phyloP scores from a whole-genome alignment of 1,140 invertebrate species.

The Agraylea sexmaculata region DNA sequence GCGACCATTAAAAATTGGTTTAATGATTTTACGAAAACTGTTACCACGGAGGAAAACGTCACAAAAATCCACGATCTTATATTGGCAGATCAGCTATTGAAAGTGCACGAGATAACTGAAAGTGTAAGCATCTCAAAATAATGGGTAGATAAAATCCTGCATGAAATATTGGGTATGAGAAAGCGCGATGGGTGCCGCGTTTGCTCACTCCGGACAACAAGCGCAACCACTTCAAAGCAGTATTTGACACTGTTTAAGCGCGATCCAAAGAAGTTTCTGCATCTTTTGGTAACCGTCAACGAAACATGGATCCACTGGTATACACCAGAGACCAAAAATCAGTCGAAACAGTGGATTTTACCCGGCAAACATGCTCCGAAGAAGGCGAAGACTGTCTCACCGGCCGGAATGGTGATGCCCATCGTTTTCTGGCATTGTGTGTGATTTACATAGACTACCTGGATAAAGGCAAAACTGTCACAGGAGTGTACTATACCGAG shows the following conservation, averaged over 20 bases:
- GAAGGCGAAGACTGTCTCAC: constrained; percentile 25
- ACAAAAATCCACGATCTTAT: no score
- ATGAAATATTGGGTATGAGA: no score
- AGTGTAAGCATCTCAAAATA: no score
- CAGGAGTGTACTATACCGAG: constrained; percentile 16
- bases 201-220: constrained; percentile 26
- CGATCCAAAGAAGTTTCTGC: constrained; percentile 25
- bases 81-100: no score
- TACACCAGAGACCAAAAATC: constrained; percentile 27
- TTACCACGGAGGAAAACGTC: constrained; percentile 20
- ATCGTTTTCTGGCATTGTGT: constrained; percentile 27
- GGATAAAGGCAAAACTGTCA: constrained; percentile 21
- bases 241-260: constrained; percentile 26
- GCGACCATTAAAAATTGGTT: constrained; percentile 23
- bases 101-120: no score
- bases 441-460: constrained; percentile 22
- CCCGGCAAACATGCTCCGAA: constrained; percentile 23
- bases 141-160: no score
- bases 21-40: constrained; percentile 24
- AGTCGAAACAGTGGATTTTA: constrained; percentile 26
- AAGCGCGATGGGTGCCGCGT: no score
- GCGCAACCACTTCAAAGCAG: constrained; percentile 22
- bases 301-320: constrained; percentile 32
- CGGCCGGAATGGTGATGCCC: constrained; percentile 24
- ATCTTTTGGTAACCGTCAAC: constrained; percentile 26